These are phyloP conservation scores for Macquaria ambigua DNA, from an alignment of 2,113 vertebrate species.

Conservation along the genomic window DNA sequence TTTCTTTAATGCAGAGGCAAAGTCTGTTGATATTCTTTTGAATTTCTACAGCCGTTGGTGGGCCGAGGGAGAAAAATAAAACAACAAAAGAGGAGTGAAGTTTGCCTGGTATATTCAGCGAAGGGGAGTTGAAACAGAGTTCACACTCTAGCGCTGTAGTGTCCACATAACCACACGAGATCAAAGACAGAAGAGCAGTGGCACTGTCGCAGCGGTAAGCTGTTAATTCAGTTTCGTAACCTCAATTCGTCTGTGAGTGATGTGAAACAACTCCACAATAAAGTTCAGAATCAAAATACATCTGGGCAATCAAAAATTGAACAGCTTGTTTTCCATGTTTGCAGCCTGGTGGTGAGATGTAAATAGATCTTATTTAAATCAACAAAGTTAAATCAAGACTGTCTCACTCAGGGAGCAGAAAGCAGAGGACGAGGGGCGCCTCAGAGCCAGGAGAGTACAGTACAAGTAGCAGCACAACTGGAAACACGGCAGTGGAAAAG, in stretches of 20 bases:
- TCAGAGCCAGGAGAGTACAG: slow-evolving; percentile 54
- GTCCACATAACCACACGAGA: slow-evolving; percentile 60
- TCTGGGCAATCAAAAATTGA: slow-evolving; percentile 62
- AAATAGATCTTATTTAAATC: slow-evolving; percentile 76
- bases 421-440: slow-evolving; percentile 41
- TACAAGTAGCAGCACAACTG: slow-evolving; percentile 43
- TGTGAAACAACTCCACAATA: slow-evolving; percentile 18
- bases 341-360: slow-evolving; percentile 61
- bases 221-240: slow-evolving; percentile 55
- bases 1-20: slow-evolving; percentile 78
- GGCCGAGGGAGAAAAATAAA: slow-evolving; percentile 67
- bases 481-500: slow-evolving; percentile 69
- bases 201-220: slow-evolving; percentile 34
- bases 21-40: slow-evolving; percentile 79
- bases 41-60: slow-evolving; percentile 76
- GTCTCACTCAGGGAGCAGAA: slow-evolving; percentile 63
- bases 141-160: slow-evolving; percentile 50
- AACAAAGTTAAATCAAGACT: slow-evolving; percentile 64
- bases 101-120: slow-evolving; percentile 60
- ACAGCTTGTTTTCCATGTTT: slow-evolving; percentile 47
- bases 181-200: slow-evolving; percentile 62
- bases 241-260: slow-evolving; percentile 44
- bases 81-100: slow-evolving; percentile 67
- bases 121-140: slow-evolving; percentile 78
- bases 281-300: slow-evolving; percentile 58